phyloP scores from a whole-genome alignment of 2,797 vertebrate genomes.

The Anguilla anguilla region DNA sequence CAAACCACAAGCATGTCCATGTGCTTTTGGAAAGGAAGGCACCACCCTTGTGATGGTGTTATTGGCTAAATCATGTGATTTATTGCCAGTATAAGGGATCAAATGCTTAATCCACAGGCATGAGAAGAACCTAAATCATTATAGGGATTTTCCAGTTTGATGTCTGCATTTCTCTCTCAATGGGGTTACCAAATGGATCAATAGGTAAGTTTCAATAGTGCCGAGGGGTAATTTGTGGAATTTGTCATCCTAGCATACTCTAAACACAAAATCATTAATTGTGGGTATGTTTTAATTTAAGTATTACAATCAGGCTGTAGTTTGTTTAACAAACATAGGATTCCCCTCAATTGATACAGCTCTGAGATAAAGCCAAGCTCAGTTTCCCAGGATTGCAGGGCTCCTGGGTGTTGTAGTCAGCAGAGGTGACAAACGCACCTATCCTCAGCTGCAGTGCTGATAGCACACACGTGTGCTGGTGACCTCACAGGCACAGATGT shows the following conservation, averaged over 20 bases:
- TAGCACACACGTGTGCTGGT: neutral
- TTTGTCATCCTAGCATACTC: neutral
- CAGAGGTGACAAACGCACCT: neutral
- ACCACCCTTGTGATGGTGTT: neutral
- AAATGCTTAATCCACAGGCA: neutral
- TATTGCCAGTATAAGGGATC: neutral
- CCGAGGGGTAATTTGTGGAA: neutral
- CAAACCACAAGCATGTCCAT: neutral
- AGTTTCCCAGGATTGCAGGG: neutral
- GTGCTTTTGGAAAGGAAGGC: neutral
- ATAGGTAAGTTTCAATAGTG: neutral
- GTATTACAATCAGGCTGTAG: neutral
- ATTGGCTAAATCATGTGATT: neutral
- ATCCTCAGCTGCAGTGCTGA: neutral
- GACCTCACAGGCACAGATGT: neutral
- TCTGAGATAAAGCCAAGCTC: neutral
- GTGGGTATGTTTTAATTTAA: neutral
- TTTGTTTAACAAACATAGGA: constrained; percentile 25
- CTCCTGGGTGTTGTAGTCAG: neutral
- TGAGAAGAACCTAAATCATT: neutral
- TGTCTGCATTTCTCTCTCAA: constrained; percentile 1
- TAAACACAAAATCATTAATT: neutral
- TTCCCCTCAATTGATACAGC: constrained; percentile 1
- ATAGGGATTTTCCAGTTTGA: neutral
- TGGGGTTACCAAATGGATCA: neutral